A percentile compares a stretch with the other conserved stretches of the same genome.
These are phyloP conservation scores for Melopsittacus undulatus DNA, from an alignment of 2,797 vertebrate genomes.

Conservation along the genomic window DNA sequence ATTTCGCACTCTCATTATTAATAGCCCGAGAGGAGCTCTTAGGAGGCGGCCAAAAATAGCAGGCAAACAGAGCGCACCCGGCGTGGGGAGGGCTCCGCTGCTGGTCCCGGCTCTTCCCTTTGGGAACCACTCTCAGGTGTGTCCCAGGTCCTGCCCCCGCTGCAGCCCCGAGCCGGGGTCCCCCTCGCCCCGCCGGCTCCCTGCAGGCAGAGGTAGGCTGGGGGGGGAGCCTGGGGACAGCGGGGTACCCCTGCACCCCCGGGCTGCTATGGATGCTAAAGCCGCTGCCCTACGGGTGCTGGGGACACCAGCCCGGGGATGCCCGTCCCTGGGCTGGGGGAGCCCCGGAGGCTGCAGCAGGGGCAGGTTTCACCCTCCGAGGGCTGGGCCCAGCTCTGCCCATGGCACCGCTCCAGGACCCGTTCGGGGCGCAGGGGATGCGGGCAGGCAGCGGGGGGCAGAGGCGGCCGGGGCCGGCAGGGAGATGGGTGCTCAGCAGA, in stretches of 20 bases:
- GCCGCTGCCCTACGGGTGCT: rapidly evolving
- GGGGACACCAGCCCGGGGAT: neutral
- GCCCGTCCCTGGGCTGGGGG: no score
- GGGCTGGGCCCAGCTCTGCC: neutral
- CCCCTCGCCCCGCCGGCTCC: neutral
- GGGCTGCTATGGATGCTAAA: neutral
- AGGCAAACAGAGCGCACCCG: slow-evolving; percentile 56
- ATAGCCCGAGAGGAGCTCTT: slow-evolving; percentile 65
- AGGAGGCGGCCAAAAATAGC: slow-evolving; percentile 74
- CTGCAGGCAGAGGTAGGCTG: slow-evolving; percentile 35
- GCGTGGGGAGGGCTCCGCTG: neutral
- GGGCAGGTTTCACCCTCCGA: neutral
- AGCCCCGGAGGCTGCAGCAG: neutral
- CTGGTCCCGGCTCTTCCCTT: neutral
- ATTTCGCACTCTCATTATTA: slow-evolving; percentile 74
- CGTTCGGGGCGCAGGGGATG: rapidly evolving
- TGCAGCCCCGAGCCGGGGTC: neutral
- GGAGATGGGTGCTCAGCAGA: neutral
- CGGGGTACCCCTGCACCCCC: neutral
- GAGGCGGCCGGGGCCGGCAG: neutral
- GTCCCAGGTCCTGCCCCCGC: neutral
- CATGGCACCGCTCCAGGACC: rapidly evolving
- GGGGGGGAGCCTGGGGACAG: neutral
- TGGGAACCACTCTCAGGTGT: neutral
- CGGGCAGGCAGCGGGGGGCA: neutral